Percentiles rank a stretch among this genome's conserved stretches.
These are phyloP conservation scores for Eurystomus gularis DNA, from an alignment of 2,113 vertebrate species.

Conservation along the genomic window DNA sequence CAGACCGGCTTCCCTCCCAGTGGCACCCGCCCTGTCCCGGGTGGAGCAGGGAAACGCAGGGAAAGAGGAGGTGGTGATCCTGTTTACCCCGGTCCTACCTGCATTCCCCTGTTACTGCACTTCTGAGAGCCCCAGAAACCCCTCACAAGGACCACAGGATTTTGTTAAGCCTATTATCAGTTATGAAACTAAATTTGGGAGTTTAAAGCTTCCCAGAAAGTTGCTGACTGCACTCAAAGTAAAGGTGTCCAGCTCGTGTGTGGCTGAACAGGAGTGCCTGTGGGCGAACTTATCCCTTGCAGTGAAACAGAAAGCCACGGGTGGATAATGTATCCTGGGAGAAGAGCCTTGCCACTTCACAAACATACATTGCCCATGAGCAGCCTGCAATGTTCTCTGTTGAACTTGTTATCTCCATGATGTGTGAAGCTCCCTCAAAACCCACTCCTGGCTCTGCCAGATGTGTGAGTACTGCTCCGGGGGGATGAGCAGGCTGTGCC, in stretches of 20 bases:
- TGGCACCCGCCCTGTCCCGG: rapidly evolving
- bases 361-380: not conserved
- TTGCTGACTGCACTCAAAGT: not conserved
- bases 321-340: not conserved
- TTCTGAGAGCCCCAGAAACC: not conserved
- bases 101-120: not conserved
- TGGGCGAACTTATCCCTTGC: not conserved
- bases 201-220: not conserved
- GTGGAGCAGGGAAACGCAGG: not conserved
- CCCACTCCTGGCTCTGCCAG: not conserved
- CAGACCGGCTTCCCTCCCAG: not conserved
- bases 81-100: not conserved
- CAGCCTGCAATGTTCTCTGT: not conserved
- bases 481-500: not conserved
- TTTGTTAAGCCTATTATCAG: not conserved
- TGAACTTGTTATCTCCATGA: not conserved
- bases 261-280: not conserved
- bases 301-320: not conserved
- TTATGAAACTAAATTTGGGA: not conserved
- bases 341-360: not conserved
- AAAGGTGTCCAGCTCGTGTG: not conserved
- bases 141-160: too few relatives aligned
- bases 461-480: not conserved
- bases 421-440: not conserved
- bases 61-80: not conserved